A percentile compares a stretch with the other conserved stretches of the same genome.
Conservation (phyloP, 2,113 vertebrate genomes). For the Physeter macrocephalus region DNA sequence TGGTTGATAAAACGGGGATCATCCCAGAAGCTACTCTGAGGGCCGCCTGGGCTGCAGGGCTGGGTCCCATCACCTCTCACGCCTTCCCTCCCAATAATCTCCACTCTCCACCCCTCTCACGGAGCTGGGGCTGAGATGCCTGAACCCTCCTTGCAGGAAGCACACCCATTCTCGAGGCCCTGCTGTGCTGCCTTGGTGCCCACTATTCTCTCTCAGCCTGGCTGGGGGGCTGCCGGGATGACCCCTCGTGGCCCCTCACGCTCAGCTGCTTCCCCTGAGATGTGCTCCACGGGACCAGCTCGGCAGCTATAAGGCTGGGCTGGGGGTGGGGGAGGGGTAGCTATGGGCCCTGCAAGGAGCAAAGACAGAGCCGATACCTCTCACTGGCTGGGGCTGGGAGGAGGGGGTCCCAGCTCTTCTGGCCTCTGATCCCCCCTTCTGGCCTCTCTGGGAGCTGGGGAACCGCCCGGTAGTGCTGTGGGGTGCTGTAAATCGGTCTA, state of each 20-base stretch:
- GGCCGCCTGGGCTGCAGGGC: background rate
- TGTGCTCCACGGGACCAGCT: background rate
- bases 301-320: too few relatives aligned
- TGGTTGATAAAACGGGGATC: background rate
- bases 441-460: fast-evolving
- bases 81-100: fast-evolving
- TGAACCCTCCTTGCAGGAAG: background rate
- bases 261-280: background rate
- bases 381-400: background rate
- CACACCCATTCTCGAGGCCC: background rate
- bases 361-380: fast-evolving
- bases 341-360: too few relatives aligned
- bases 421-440: background rate
- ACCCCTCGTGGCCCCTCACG: fast-evolving
- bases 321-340: background rate
- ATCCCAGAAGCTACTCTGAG: background rate
- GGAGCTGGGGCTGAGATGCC: background rate
- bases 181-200: background rate
- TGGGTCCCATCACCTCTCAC: background rate
- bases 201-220: too few relatives aligned
- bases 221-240: background rate
- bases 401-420: background rate
- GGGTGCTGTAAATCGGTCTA: fast-evolving
- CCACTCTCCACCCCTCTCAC: background rate
- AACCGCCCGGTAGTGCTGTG: fast-evolving